Evolutionary conservation across 2,113 vertebrate genomes (phyloP), one percentile per base, ranked within the genome.

Genomic region (Baryphthengus martii): DNA sequence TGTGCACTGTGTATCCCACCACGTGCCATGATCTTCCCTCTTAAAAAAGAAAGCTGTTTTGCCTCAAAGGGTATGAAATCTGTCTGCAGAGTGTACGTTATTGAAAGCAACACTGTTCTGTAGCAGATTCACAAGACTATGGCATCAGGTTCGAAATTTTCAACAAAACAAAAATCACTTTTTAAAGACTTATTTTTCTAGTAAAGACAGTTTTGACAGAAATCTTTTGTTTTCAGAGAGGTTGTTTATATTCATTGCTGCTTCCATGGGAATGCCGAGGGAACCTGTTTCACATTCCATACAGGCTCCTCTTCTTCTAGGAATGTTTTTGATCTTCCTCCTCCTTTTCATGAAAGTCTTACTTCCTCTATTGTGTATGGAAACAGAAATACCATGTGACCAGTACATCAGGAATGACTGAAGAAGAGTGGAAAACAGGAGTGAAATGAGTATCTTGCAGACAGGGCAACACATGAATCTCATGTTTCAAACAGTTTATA

Each of bases 211-310:
- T 70, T 82, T 55, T 55, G 31, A 55, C 7, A 18, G 21, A 78
- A 89, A 44, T 7, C 28, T 33, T 3, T 28, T 63, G 13, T 16
- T 73, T 89, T 74, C 3, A 0, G 44, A 80, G 11, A 19, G 8
- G 11, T 28, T 58, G 13, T 37, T 68, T 23, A 35, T 26, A 16
- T 63, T 81, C 16, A 15, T 49, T 85, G 17, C 28, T 72, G 6
- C 6, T 72, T 85, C 8, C 28, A 65, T 1, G 0, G 24, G 42
- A 81, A 61, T 50, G 0, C 31, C 25, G 1, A 5, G 31, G 20
- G 31, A 56, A 81, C 10, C 2, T 82, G 24, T 56, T 65, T 72
- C 61, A 25, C 9, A 16, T 25, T 79, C 19, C 2, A 1, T 42
- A 40, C 0, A 0, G 56, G 7, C 25, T 58, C 7, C 13, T 67